A percentile compares a stretch with the other conserved stretches of the same genome.
Conservation (phyloP, 2,113 vertebrate genomes). For the Albula goreensis region DNA sequence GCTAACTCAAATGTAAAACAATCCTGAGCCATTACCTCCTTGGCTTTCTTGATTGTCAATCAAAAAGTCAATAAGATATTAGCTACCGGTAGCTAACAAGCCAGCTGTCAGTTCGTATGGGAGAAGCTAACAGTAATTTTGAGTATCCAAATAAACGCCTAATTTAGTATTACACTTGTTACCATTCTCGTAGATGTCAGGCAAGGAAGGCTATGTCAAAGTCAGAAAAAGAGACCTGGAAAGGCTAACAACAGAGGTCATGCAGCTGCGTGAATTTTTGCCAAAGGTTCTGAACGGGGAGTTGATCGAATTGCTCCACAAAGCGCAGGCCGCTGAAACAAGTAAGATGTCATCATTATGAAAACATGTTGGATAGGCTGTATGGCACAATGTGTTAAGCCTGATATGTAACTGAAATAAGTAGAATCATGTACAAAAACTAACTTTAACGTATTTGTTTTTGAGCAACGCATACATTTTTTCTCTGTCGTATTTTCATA, state of each 20-base stretch:
- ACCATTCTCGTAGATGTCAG: background rate
- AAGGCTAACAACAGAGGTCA: slow-evolving; percentile 86
- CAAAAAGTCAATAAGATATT: too few species aligned
- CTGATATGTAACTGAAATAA: too few species aligned
- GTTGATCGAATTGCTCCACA: slow-evolving; percentile 73
- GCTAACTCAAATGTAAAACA: too few species aligned
- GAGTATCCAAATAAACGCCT: background rate
- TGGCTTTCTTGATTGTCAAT: too few species aligned
- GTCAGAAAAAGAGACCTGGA: slow-evolving; percentile 83
- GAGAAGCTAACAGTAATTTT: background rate
- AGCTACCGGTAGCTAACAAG: background rate
- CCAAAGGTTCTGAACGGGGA: slow-evolving; percentile 78
- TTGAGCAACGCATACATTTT: too few species aligned
- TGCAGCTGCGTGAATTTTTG: slow-evolving; percentile 89
- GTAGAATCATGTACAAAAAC: too few species aligned
- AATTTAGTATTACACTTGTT: background rate
- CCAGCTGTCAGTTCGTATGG: background rate
- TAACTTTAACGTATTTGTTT: too few species aligned
- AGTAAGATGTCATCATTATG: slow-evolving; percentile 62
- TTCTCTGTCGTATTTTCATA: too few species aligned
- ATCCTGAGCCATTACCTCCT: too few species aligned
- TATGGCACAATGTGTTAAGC: too few species aligned
- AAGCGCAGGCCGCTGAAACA: slow-evolving; percentile 67
- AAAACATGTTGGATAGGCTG: too few species aligned
- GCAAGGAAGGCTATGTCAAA: slow-evolving; percentile 72